Conservation (phyloP, 1,140 invertebrate genomes). For the Centruroides sculpturatus region DNA sequence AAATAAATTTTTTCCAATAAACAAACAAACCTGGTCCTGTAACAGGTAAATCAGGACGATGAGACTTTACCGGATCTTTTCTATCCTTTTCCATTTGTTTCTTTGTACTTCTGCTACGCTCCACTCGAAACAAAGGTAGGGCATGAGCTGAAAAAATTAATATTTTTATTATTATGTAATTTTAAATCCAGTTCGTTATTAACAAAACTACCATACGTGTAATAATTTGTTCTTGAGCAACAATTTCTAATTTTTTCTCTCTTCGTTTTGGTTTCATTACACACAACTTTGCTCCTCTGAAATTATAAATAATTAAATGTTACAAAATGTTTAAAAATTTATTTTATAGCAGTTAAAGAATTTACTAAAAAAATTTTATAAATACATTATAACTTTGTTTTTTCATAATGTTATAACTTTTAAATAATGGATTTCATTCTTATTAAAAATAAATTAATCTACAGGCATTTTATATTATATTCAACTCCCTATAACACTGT, state of each 20-base stretch:
- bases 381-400: too few species aligned
- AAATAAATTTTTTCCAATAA: too few species aligned
- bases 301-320: too few species aligned
- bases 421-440: too few species aligned
- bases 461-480: too few species aligned
- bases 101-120: conserved; percentile 70
- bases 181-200: neutral
- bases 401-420: too few species aligned
- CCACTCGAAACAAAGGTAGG: conserved; percentile 85
- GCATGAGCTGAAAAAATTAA: conserved; percentile 53
- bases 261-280: conserved; percentile 57
- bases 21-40: conserved; percentile 42
- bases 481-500: too few species aligned
- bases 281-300: conserved; percentile 70
- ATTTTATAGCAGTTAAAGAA: too few species aligned
- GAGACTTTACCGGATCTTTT: conserved; percentile 85
- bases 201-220: conserved; percentile 43
- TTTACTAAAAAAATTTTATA: too few species aligned
- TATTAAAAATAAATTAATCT: too few species aligned
- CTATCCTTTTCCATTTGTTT: conserved; percentile 83
- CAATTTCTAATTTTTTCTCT: conserved; percentile 46
- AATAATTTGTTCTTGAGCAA: conserved; percentile 85
- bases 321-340: too few species aligned
- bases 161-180: neutral
- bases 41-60: conserved; percentile 89